These are phyloP conservation scores for Caloenas nicobarica DNA, from an alignment of 2,113 vertebrate genomes.

Conservation along the genomic window DNA sequence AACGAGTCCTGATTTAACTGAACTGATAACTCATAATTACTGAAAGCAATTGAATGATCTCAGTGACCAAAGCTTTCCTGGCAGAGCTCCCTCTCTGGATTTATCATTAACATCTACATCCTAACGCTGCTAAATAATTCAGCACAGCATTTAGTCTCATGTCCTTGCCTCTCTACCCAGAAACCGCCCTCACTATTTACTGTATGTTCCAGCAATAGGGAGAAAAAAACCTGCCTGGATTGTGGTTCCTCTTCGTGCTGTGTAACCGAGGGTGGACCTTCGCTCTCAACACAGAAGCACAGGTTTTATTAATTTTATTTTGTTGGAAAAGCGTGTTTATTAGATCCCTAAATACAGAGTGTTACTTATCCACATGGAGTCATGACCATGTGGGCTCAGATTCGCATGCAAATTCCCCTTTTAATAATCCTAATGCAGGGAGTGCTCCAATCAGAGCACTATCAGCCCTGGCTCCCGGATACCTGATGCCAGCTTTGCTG, in stretches of 20 bases:
- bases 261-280: background rate
- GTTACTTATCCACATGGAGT: constrained; percentile 46
- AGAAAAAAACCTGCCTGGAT: constrained; percentile 10
- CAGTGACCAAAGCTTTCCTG: constrained; percentile 65
- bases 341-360: constrained; percentile 46
- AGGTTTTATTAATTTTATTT: background rate
- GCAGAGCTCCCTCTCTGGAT: constrained; percentile 64
- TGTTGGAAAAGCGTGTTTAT: constrained; percentile 24
- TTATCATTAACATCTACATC: constrained; percentile 78
- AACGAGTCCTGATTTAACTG: background rate
- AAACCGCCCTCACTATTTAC: constrained; percentile 33
- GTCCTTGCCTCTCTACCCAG: constrained; percentile 63
- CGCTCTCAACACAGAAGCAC: background rate
- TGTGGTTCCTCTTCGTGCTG: background rate
- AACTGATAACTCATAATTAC: background rate
- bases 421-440: constrained; percentile 68
- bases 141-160: constrained; percentile 70
- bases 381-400: constrained; percentile 52
- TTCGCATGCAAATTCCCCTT: constrained; percentile 65
- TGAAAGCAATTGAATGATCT: background rate
- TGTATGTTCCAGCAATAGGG: constrained; percentile 14
- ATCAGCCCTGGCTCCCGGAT: constrained; percentile 39
- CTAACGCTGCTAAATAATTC: constrained; percentile 80
- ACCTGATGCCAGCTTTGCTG: constrained; percentile 72
- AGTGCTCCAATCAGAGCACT: constrained; percentile 56